A percentile compares a stretch with the other conserved stretches of the same genome.
These are phyloP conservation scores for Trididemnum clinides DNA, from an alignment of 23 tunicate genomes.

Conservation along the genomic window DNA sequence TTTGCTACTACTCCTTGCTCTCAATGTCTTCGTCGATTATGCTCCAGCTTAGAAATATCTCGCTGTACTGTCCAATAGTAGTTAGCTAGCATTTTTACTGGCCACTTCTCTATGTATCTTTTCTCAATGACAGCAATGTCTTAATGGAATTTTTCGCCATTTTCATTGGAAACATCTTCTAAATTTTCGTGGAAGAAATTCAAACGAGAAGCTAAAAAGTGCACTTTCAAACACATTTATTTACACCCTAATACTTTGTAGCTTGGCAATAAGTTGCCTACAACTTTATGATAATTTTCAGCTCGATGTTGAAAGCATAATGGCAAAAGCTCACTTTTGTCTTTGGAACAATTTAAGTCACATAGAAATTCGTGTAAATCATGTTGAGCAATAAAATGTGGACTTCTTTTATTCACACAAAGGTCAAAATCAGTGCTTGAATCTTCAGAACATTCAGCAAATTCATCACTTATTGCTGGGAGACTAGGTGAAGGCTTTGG, in stretches of 20 bases:
- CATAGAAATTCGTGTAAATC: not conserved
- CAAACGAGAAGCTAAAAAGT: not conserved
- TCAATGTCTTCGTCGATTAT: not conserved
- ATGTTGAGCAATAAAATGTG: not conserved
- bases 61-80: slow-evolving; percentile 4
- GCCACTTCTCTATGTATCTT: not conserved
- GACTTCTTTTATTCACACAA: no score
- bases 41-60: not conserved
- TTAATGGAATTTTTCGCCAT: no score
- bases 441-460: no score
- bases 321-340: not conserved
- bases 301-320: not conserved
- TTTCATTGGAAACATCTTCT: not conserved
- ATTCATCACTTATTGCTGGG: no score
- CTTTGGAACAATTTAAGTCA: no score
- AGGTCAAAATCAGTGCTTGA: no score
- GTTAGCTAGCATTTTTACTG: not conserved
- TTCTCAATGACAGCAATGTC: not conserved
- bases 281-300: not conserved
- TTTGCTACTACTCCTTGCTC: no score
- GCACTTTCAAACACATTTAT: not conserved
- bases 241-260: not conserved
- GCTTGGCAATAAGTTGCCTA: not conserved
- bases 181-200: not conserved
- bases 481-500: no score